Base-by-base conservation (phyloP, 2,113 vertebrate genomes). In the Dicrurus megarhynchus region DNA sequence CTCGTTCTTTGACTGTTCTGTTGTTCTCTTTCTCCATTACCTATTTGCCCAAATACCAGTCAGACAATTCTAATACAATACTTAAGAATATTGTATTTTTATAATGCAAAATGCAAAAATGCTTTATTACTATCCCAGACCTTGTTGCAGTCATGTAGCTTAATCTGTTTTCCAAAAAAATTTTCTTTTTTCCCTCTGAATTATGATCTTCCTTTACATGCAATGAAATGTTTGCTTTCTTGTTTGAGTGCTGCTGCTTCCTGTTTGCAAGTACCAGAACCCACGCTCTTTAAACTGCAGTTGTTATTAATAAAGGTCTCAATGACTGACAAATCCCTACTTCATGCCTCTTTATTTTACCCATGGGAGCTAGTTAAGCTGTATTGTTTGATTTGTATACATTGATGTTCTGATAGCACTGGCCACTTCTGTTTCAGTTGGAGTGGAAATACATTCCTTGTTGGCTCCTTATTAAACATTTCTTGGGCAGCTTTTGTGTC, bases 301-400 rank as follows among this genome's bases (percentile, higher is more conserved):
- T 96, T 95, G 79, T 84, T 94, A 91, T 94, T 95, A 96, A 96
- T 94, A 93, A 93, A 93, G 73, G 64, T 90, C 93, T 97, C 90
- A 88, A 84, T 86, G 95, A 92, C 93, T 96, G 96, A 81, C 89
- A 95, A 95, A 94, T 89, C 91, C 95, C 92, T 93, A 87, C 90
- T 96, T 94, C 76, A 85, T 95, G 74, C 77, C 92, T 95, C 88
- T 96, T 93, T 92, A 94, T 96, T 93, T 94, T 67, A 60, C 95
- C 84, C 90, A 52, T 49, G 93, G 92, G 92, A 95, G 77, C 85
- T 14, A 81, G 83, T 90, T 96, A 46, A 94, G 92, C 92, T 92
- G 84, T 56, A 56, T 80, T 93, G 86, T 91, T 96, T 96, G 88
- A 82, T 92, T 97, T 94, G 93, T 90, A 87, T 93, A 94, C 89